Conservation (phyloP, 1,140 invertebrate genomes). For the Cyclina sinensis region DNA sequence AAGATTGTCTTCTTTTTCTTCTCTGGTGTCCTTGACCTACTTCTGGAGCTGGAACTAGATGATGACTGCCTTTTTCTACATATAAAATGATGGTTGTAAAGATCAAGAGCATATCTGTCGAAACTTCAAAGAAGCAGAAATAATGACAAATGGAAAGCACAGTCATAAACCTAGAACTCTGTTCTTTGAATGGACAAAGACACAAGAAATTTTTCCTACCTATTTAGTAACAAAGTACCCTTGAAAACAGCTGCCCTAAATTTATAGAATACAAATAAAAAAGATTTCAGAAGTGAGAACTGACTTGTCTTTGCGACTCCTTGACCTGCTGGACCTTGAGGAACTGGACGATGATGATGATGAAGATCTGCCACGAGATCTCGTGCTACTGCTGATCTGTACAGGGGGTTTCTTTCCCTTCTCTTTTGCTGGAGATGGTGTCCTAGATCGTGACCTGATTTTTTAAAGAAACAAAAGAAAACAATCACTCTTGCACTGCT, state of each 20-base stretch:
- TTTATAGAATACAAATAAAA: too few species aligned
- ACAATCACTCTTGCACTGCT: too few species aligned
- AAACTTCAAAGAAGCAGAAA: too few species aligned
- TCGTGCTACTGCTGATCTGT: conserved; percentile 20
- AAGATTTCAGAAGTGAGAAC: too few species aligned
- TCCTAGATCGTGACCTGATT: conserved; percentile 35
- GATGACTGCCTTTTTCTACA: conserved; percentile 19
- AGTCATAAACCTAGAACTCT: too few species aligned
- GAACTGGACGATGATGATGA: conserved; percentile 52
- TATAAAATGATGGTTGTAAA: neutral
- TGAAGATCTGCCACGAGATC: neutral
- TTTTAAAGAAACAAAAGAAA: neutral
- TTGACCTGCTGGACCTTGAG: conserved; percentile 18
- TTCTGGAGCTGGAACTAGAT: conserved; percentile 57
- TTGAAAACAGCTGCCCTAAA: too few species aligned
- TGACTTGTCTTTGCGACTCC: conserved; percentile 8
- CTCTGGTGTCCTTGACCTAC: conserved; percentile 53
- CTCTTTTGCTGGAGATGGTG: neutral
- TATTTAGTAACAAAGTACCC: too few species aligned
- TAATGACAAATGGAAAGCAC: too few species aligned
- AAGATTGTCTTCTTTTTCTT: conserved; percentile 23
- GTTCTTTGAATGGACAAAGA: too few species aligned
- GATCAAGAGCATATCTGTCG: too few species aligned
- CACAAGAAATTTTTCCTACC: too few species aligned
- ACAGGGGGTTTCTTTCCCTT: neutral